These are phyloP conservation scores for Clistopyga incitator DNA, from an alignment of 2,888 invertebrate species.

Conservation along the genomic window DNA sequence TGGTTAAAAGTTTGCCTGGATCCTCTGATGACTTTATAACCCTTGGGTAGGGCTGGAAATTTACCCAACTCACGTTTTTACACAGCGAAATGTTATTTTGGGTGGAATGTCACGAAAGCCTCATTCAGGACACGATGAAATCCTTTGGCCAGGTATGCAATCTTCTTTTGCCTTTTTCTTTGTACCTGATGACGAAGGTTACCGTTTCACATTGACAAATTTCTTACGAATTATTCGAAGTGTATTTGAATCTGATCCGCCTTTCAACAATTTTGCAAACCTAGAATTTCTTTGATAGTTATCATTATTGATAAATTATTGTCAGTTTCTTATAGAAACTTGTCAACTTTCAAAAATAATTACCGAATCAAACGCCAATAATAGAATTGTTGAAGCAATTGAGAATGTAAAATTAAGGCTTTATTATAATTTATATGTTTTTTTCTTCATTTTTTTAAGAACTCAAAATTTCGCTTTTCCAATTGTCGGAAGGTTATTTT, in stretches of 20 bases:
- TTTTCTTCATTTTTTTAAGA: too few relatives aligned
- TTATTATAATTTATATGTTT: too few relatives aligned
- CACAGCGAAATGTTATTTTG: conserved; percentile 1
- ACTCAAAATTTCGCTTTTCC: too few relatives aligned
- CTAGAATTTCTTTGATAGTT: neutral
- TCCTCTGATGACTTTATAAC: conserved; percentile 74
- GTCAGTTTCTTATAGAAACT: too few relatives aligned
- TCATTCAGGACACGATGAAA: conserved; percentile 37
- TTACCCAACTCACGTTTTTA: conserved; percentile 1
- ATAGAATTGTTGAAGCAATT: too few relatives aligned
- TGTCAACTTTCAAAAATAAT: too few relatives aligned
- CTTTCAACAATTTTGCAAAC: neutral
- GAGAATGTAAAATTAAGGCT: too few relatives aligned
- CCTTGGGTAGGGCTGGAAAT: conserved; percentile 17
- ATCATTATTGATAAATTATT: too few relatives aligned
- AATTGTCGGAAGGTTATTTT: neutral
- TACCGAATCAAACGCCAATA: too few relatives aligned
- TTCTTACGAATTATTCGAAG: conserved; percentile 1
- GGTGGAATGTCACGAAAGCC: conserved; percentile 54
- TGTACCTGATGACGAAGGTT: conserved; percentile 16
- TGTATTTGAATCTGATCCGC: neutral
- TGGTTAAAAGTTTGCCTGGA: conserved; percentile 15
- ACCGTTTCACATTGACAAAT: neutral
- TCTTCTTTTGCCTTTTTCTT: conserved; percentile 14
- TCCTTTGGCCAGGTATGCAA: conserved; percentile 21